Conservation (phyloP, 2,888 invertebrate genomes). For the Abrostola tripartita region DNA sequence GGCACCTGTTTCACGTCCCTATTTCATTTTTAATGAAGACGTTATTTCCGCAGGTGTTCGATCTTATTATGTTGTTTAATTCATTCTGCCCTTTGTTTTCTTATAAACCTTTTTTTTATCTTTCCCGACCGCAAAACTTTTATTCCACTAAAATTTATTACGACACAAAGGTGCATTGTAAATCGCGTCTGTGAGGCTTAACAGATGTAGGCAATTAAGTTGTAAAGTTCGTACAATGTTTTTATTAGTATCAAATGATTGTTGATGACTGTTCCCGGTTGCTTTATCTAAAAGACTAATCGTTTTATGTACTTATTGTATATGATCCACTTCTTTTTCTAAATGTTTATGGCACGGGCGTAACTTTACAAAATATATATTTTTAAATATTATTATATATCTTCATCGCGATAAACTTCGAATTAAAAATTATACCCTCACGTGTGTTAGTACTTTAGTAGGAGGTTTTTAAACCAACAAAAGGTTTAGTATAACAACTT, state of each 20-base stretch:
- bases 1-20: slow-evolving; percentile 79
- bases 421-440: too few species aligned
- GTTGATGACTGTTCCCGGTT: slow-evolving; percentile 64
- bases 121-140: slow-evolving; percentile 75
- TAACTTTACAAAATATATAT: not conserved
- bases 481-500: too few species aligned
- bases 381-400: too few species aligned
- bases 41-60: slow-evolving; percentile 83
- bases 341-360: not conserved
- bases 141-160: slow-evolving; percentile 82
- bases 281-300: slow-evolving; percentile 68
- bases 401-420: too few species aligned
- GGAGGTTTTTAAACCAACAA: too few species aligned
- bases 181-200: slow-evolving; percentile 80
- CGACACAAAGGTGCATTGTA: slow-evolving; percentile 80
- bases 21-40: slow-evolving; percentile 85
- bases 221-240: slow-evolving; percentile 80
- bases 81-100: slow-evolving; percentile 87
- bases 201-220: slow-evolving; percentile 87
- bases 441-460: too few species aligned
- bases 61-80: slow-evolving; percentile 85
- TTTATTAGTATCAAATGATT: slow-evolving; percentile 74
- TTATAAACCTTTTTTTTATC: slow-evolving; percentile 71
- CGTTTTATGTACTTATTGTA: not conserved
- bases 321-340: not conserved